Percentiles rank a stretch among this genome's conserved stretches.
These are phyloP conservation scores for Catostylus mosaicus DNA, from an alignment of 30 jellyfish, hydroid and myxozoan genomes.

Conservation along the genomic window DNA sequence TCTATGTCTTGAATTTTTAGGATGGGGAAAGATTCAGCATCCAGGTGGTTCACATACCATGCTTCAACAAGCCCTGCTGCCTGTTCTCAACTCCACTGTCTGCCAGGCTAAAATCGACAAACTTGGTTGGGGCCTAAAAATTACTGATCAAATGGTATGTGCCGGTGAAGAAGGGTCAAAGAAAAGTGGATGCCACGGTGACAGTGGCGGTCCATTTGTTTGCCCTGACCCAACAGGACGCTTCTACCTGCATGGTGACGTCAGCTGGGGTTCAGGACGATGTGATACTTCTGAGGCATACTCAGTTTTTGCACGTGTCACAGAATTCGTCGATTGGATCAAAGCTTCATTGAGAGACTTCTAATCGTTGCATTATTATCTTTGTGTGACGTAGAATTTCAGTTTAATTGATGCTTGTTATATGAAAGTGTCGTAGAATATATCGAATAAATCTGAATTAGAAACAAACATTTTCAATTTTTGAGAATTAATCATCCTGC, in stretches of 20 bases:
- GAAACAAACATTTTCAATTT: too few relatives aligned
- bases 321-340: constrained; percentile 69
- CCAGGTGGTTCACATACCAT: constrained; percentile 52
- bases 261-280: constrained; percentile 84
- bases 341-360: constrained; percentile 24
- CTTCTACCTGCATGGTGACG: constrained; percentile 77
- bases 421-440: too few relatives aligned
- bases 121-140: constrained; percentile 39
- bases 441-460: too few relatives aligned
- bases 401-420: background rate
- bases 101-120: constrained; percentile 60
- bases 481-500: too few relatives aligned
- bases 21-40: constrained; percentile 76
- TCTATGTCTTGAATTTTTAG: too few relatives aligned
- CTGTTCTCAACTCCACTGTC: constrained; percentile 32
- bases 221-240: constrained; percentile 57
- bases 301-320: constrained; percentile 77
- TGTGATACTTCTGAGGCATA: constrained; percentile 54
- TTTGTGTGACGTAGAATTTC: background rate
- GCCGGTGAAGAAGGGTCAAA: constrained; percentile 54
- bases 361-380: background rate
- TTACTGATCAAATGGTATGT: constrained; percentile 65
- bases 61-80: constrained; percentile 70
- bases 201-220: constrained; percentile 85
- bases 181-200: constrained; percentile 86